phyloP scores from a whole-genome alignment of 1,140 invertebrate genomes.

The Neotoxoptera formosana region DNA sequence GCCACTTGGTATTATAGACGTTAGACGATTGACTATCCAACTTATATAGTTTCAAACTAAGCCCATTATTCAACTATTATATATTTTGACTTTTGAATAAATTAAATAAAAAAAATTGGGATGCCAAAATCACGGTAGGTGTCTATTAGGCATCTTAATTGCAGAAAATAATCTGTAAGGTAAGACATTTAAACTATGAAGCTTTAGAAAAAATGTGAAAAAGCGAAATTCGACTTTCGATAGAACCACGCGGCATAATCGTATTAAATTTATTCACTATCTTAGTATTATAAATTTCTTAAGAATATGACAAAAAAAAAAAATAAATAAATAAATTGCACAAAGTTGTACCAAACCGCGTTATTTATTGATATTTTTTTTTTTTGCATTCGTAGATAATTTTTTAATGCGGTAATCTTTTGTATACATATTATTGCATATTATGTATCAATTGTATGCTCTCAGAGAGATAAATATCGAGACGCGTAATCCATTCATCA shows the following conservation, averaged over 20 bases:
- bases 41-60: not conserved
- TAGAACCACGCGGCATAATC: not conserved
- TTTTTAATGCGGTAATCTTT: not conserved
- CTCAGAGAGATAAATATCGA: not conserved
- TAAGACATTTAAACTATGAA: not conserved
- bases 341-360: not conserved
- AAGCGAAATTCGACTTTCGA: not conserved
- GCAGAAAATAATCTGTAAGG: too few relatives aligned
- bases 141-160: too few relatives aligned
- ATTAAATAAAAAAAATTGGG: too few relatives aligned
- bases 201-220: too few relatives aligned
- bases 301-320: not conserved
- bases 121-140: too few relatives aligned
- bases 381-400: not conserved
- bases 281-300: not conserved
- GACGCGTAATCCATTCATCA: slow-evolving; percentile 8
- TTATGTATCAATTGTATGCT: not conserved
- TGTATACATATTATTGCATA: not conserved
- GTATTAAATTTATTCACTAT: not conserved
- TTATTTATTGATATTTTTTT: not conserved
- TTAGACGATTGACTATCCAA: not conserved
- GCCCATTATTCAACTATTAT: not conserved
- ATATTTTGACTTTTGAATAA: not conserved
- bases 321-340: not conserved
- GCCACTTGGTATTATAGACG: too few relatives aligned